Evolutionary conservation across 92 coral and sea anemone genomes (phyloP).

Genomic region (Zoanthus solanderi): DNA sequence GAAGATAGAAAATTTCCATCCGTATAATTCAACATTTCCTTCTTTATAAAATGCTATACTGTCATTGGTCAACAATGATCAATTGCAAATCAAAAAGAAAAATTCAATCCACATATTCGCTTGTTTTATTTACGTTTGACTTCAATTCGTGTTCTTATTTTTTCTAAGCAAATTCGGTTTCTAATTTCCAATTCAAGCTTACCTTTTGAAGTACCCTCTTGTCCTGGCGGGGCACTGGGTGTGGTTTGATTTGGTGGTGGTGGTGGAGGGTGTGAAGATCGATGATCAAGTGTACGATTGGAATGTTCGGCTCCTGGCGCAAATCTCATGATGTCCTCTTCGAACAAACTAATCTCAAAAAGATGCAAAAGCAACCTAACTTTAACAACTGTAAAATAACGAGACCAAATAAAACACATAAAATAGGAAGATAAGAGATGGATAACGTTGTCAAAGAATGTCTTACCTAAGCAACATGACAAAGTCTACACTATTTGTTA

Average conservation of each 20-base stretch:
- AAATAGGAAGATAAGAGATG: not conserved
- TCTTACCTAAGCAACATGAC: constrained; percentile 89
- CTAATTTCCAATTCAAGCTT: not conserved
- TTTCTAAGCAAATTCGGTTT: too few species aligned
- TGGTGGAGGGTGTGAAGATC: constrained; percentile 19
- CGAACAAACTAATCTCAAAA: constrained; percentile 51
- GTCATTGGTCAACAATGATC: too few species aligned
- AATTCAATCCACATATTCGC: too few species aligned
- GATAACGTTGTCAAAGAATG: not conserved
- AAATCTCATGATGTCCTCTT: constrained; percentile 88
- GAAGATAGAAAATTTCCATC: too few species aligned
- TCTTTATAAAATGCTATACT: too few species aligned
- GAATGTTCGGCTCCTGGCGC: constrained; percentile 61
- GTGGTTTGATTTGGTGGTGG: not conserved
- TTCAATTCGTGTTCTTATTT: too few species aligned
- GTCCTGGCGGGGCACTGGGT: constrained; percentile 23
- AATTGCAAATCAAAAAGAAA: too few species aligned
- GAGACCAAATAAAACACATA: too few species aligned
- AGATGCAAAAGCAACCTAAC: too few species aligned
- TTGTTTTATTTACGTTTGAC: too few species aligned
- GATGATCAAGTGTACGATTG: constrained; percentile 16
- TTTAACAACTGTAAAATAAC: too few species aligned
- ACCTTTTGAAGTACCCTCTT: constrained; percentile 15
- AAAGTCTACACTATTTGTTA: constrained; percentile 92
- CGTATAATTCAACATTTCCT: too few species aligned